These are phyloP conservation scores for Zapus hudsonius DNA, from an alignment of 2,113 vertebrate species.

Conservation along the genomic window DNA sequence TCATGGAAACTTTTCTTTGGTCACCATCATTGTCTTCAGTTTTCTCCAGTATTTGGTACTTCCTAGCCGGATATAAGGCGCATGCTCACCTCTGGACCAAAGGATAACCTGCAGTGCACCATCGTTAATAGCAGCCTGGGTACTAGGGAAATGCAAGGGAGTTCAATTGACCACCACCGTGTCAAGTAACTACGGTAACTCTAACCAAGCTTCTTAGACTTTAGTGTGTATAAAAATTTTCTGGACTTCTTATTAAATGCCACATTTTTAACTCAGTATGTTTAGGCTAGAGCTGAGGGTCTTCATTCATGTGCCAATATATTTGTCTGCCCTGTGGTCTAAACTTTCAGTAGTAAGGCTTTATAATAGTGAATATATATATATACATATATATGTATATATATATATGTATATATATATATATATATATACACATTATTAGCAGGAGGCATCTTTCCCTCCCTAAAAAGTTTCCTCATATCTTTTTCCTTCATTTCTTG, in stretches of 20 bases:
- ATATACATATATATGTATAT: constrained; percentile 76
- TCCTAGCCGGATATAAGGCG: not conserved
- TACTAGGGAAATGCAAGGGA: not conserved
- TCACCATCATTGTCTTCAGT: not conserved
- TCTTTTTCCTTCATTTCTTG: not conserved
- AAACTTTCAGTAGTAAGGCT: not conserved
- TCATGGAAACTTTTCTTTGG: not conserved
- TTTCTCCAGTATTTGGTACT: not conserved
- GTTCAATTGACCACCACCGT: not conserved
- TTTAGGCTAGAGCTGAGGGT: not conserved
- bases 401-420: constrained; percentile 75
- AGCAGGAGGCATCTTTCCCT: not conserved
- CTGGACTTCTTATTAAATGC: not conserved
- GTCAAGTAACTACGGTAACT: not conserved
- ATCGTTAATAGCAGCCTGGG: not conserved
- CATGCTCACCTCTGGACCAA: not conserved
- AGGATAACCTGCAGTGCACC: not conserved
- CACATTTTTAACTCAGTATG: not conserved
- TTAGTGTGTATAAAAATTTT: not conserved
- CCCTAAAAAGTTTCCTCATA: not conserved
- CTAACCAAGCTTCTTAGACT: not conserved
- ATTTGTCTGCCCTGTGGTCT: not conserved
- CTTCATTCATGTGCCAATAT: not conserved
- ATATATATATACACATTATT: constrained; percentile 75
- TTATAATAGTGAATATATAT: constrained; percentile 55